phyloP scores from a whole-genome alignment of 2,797 vertebrate species.

The Urosaurus nigricauda region DNA sequence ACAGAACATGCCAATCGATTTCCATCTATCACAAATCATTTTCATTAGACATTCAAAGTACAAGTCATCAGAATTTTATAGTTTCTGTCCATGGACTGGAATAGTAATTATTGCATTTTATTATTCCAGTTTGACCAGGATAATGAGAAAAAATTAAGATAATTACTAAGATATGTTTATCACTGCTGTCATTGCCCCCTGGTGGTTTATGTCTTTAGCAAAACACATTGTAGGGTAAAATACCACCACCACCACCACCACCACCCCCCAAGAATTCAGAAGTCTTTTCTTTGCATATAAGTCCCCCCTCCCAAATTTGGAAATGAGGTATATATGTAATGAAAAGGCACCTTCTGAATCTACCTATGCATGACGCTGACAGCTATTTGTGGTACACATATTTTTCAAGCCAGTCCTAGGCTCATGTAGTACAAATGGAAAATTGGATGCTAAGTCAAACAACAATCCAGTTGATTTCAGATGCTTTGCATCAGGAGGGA shows the following conservation, averaged over 20 bases:
- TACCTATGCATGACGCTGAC: no score
- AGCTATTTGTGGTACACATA: neutral
- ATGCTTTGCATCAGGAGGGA: no score
- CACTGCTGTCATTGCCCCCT: slow-evolving; percentile 24
- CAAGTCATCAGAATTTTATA: slow-evolving; percentile 12
- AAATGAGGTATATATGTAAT: neutral
- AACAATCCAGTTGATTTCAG: neutral
- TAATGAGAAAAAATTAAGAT: slow-evolving; percentile 29
- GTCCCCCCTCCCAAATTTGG: neutral
- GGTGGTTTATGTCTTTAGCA: neutral
- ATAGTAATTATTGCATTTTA: neutral
- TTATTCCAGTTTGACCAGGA: neutral
- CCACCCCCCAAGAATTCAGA: no score
- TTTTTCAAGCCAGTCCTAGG: neutral
- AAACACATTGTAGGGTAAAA: neutral
- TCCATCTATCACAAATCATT: neutral
- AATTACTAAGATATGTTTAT: slow-evolving; percentile 34
- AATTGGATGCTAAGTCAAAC: neutral
- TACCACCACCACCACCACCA: neutral
- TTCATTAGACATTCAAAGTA: slow-evolving; percentile 2
- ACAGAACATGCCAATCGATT: neutral
- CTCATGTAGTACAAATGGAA: neutral
- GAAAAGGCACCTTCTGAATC: neutral
- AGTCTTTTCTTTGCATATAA: no score
- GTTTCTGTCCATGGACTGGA: neutral